Evolutionary conservation across 30 jellyfish, hydroid and myxozoan species (phyloP).

Genomic region (Pelagia noctiluca): DNA sequence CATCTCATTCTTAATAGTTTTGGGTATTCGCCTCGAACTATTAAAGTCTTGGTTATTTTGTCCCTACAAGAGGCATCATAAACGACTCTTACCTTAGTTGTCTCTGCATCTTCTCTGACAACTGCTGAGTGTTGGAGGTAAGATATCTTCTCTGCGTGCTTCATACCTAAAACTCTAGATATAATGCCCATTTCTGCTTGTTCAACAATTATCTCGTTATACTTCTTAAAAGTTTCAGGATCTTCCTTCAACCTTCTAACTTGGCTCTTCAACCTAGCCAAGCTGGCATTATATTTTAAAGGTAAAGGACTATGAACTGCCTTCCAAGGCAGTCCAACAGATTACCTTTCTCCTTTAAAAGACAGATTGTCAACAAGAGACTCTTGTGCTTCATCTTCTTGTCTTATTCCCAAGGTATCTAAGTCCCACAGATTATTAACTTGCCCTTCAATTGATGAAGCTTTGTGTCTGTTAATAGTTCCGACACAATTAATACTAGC

Average conservation of each 20-base stretch:
- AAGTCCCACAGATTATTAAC: slow-evolving; percentile 36
- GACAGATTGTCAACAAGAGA: slow-evolving; percentile 1
- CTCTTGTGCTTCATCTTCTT: slow-evolving; percentile 17
- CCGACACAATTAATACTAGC: not conserved
- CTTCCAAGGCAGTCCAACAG: slow-evolving; percentile 67
- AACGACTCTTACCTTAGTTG: no score
- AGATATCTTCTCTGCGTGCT: slow-evolving; percentile 33
- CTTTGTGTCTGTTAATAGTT: no score
- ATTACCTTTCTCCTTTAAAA: slow-evolving; percentile 50
- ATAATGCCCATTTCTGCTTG: slow-evolving; percentile 44
- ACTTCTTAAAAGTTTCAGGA: slow-evolving; percentile 16
- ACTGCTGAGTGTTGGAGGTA: slow-evolving; percentile 44
- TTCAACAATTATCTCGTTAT: slow-evolving; percentile 29
- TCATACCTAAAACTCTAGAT: slow-evolving; percentile 46
- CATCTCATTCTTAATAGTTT: no score
- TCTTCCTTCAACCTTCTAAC: slow-evolving; percentile 40
- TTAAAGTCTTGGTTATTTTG: slow-evolving; percentile 41
- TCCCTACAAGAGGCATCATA: no score
- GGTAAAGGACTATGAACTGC: slow-evolving; percentile 67
- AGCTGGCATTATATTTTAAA: slow-evolving; percentile 9
- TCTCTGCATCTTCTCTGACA: no score
- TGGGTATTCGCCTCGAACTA: no score
- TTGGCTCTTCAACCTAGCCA: slow-evolving; percentile 30
- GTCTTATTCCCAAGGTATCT: slow-evolving; percentile 36
- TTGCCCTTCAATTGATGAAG: not conserved